Base-by-base conservation (phyloP, 2,113 vertebrate genomes). In the Pterophyllum scalare region DNA sequence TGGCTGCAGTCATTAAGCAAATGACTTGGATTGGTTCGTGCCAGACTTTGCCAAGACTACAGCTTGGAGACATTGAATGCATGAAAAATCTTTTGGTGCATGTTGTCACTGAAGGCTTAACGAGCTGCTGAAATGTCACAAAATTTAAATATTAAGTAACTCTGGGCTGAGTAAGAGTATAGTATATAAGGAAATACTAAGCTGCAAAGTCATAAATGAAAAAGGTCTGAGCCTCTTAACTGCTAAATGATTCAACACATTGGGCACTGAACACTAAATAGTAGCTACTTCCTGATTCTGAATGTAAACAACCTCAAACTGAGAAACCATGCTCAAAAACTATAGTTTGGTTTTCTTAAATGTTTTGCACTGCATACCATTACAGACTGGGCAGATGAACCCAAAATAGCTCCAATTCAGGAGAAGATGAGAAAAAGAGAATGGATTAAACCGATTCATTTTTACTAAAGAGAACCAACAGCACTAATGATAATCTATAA, bases 1-100 rank as follows among this genome's bases (percentile, higher is more conserved):
- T 81, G 86, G 79, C 77, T 81, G 77, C 77, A 83, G 72, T 85
- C 79, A 84, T 75, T 70, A 59, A 67, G 85, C 56, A 59, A 86
- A 77, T n/a, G 26, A 87, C 77, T 26, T 6, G 7, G 22, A 57
- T 35, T 80, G 62, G 61, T 33, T 13, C 15, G 75, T 54, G 79
- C 79, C 75, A 75, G n/a, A 77, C 46, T 83, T 79, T 46, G n/a
- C 72, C 75, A 77, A 61, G 22, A 89, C 82, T 28, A 61, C 76
- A 83, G 61, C 22, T 61, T 33, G 19, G 43, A 52, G 49, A 61
- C 65, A 82, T 10, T 52, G 35, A 80, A 80, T 6, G 60, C 17
- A 77, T 26, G 15, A 79, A 49, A 79, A 81, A 59, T 88, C 17
- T 64, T 86, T 72, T 81, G 38, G 38, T 12, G 3, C 26, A 62